A percentile compares a stretch with the other conserved stretches of the same genome.
Conservation (phyloP, 2,113 vertebrate species). For the Onychorhynchus coronatus region DNA sequence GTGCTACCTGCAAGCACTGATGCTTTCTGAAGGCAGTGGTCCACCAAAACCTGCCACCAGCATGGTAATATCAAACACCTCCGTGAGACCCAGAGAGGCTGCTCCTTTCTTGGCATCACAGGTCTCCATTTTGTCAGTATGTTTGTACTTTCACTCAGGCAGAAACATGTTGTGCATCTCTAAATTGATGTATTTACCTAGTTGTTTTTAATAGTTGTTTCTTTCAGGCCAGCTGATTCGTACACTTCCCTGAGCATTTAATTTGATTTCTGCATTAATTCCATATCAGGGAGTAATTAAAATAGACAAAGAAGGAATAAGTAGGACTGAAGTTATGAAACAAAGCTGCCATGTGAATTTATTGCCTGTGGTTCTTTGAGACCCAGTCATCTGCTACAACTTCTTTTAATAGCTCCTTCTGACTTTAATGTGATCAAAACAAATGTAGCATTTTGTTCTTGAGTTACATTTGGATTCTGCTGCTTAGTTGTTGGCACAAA, state of each 20-base stretch:
- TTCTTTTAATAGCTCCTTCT: constrained; percentile 57
- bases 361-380: constrained; percentile 21
- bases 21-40: background rate
- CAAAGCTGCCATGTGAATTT: constrained; percentile 40
- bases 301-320: constrained; percentile 31
- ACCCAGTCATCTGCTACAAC: constrained; percentile 46
- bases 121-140: background rate
- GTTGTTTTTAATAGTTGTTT: background rate
- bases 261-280: constrained; percentile 26
- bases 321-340: constrained; percentile 46
- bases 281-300: constrained; percentile 8
- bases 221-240: background rate
- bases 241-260: background rate
- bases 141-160: background rate
- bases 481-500: background rate
- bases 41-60: background rate
- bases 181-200: background rate
- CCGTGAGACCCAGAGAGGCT: background rate
- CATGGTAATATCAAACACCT: background rate
- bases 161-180: background rate
- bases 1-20: background rate
- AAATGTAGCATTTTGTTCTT: constrained; percentile 7
- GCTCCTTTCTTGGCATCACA: background rate
- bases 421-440: constrained; percentile 39
- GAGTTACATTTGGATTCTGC: background rate